phyloP scores from a whole-genome alignment of 2,113 vertebrate species.

The Numenius arquata region DNA sequence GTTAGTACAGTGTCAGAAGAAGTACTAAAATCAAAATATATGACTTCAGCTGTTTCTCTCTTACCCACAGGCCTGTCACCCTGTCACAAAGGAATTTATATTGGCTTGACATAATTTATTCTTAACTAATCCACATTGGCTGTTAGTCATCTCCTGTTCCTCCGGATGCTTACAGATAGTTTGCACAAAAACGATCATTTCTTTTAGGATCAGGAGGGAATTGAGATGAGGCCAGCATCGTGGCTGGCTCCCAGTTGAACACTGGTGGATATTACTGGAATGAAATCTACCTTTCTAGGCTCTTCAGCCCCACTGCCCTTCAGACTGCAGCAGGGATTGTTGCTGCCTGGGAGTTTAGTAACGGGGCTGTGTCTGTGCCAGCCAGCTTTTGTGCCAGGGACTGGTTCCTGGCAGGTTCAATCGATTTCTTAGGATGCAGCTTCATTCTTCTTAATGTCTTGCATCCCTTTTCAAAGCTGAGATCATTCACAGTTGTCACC shows the following conservation, averaged over 20 bases:
- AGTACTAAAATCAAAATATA: conserved; percentile 16
- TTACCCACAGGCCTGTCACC: background rate
- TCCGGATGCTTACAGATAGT: background rate
- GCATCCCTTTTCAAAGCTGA: background rate
- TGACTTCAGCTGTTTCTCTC: background rate
- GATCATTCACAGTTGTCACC: background rate
- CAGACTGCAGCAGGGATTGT: background rate
- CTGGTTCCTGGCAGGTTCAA: background rate
- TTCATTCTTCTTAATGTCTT: conserved; percentile 5
- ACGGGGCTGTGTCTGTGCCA: background rate
- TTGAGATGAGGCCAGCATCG: background rate
- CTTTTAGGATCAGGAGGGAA: background rate
- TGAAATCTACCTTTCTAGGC: background rate
- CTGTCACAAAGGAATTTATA: conserved; percentile 14
- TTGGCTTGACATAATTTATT: conserved; percentile 19
- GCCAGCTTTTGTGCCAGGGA: background rate
- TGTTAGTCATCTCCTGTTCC: background rate
- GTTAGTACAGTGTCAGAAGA: background rate
- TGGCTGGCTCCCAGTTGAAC: background rate
- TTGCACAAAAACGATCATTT: background rate
- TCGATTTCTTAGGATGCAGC: background rate
- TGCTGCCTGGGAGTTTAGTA: background rate
- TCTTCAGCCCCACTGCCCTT: background rate
- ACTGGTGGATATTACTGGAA: background rate
- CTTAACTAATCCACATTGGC: background rate